Conservation (phyloP, 2,797 vertebrate species). For the Bothrops alternatus region DNA sequence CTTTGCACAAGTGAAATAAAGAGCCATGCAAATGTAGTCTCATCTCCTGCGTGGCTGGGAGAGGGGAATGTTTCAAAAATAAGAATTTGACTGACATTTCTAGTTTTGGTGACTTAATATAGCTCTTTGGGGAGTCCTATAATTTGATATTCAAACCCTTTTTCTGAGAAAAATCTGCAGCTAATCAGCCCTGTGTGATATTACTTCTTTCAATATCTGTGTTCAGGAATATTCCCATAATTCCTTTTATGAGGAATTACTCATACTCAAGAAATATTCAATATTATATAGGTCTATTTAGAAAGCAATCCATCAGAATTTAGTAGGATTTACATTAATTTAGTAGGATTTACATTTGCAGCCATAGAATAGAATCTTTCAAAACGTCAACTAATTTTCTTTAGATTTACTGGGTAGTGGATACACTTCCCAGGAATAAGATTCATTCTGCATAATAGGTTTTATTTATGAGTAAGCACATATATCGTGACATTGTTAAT, state of each 20-base stretch:
- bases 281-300: background rate
- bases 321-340: background rate
- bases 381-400: background rate
- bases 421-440: background rate
- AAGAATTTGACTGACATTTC: background rate
- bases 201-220: background rate
- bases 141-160: background rate
- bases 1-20: background rate
- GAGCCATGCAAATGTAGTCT: background rate
- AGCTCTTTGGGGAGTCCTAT: background rate
- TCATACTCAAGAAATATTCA: background rate
- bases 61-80: background rate
- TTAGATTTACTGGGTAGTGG: background rate
- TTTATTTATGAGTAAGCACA: background rate
- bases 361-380: background rate
- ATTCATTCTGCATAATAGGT: background rate
- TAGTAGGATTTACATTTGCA: background rate
- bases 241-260: background rate
- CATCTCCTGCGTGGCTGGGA: background rate
- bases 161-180: constrained; percentile 7
- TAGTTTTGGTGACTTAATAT: background rate
- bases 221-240: background rate
- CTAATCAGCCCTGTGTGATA: background rate
- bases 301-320: background rate
- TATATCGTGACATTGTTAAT: background rate